Percentiles rank a stretch among this genome's conserved stretches.
phyloP scores from a whole-genome alignment of 2,797 vertebrate species.

The Gila robusta region DNA sequence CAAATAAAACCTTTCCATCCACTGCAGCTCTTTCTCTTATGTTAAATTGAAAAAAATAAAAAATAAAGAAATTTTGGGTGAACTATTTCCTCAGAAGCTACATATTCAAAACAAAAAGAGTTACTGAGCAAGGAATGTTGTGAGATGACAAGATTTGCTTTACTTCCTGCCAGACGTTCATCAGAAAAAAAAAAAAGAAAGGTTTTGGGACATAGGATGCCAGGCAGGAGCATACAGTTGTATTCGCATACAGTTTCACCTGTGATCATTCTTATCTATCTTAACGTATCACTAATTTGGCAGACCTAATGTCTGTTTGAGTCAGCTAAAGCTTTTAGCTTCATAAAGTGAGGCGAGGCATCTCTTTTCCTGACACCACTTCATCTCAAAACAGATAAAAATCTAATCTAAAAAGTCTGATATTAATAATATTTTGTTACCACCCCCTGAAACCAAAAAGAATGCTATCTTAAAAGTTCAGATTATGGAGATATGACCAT shows the following conservation, averaged over 20 bases:
- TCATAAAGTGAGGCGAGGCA: constrained; percentile 17
- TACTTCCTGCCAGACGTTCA: background rate
- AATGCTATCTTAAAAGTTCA: constrained; percentile 49
- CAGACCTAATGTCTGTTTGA: constrained; percentile 27
- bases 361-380: constrained; percentile 12
- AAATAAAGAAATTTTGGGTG: background rate
- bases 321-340: constrained; percentile 48
- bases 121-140: background rate
- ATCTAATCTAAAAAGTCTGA: constrained; percentile 51
- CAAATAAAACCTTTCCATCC: background rate
- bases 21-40: background rate
- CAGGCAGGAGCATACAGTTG: constrained; percentile 6
- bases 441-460: constrained; percentile 43
- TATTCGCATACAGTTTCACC: constrained; percentile 2
- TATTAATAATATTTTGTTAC: constrained; percentile 57
- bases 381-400: constrained; percentile 42
- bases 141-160: constrained; percentile 6
- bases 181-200: background rate
- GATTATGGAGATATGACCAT: constrained; percentile 33
- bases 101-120: background rate
- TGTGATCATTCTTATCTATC: constrained; percentile 29
- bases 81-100: background rate
- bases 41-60: background rate
- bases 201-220: background rate
- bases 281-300: background rate